Conservation (phyloP, 2,797 vertebrate genomes). For the Alcedo quadribrachys region DNA sequence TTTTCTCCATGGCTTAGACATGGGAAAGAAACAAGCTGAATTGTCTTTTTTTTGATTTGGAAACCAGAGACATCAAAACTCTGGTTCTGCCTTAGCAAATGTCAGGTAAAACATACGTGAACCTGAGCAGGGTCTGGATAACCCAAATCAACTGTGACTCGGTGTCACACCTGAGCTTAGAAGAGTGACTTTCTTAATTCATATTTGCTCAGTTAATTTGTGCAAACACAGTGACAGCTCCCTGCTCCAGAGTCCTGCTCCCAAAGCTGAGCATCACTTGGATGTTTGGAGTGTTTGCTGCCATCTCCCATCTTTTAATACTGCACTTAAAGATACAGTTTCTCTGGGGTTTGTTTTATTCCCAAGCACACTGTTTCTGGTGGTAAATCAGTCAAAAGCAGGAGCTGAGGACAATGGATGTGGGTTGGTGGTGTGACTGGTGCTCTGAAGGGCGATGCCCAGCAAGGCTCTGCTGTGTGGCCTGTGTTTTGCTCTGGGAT, state of each 20-base stretch:
- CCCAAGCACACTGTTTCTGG: neutral
- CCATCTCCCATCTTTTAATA: neutral
- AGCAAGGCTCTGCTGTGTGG: neutral
- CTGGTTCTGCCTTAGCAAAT: neutral
- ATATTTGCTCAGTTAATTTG: neutral
- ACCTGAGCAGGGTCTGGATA: neutral
- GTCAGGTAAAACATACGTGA: rapidly evolving
- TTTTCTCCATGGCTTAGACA: neutral
- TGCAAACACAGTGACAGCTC: neutral
- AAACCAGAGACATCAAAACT: neutral
- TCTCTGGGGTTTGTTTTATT: neutral
- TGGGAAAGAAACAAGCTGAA: neutral
- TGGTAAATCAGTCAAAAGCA: neutral
- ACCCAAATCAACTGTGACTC: neutral
- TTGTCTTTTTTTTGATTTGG: neutral
- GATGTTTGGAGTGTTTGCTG: neutral
- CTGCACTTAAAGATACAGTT: rapidly evolving
- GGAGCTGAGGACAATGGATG: neutral
- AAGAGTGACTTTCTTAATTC: neutral
- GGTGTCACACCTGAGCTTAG: neutral
- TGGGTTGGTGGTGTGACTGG: neutral
- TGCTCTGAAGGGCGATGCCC: neutral
- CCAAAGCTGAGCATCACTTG: neutral
- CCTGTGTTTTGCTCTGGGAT: neutral
- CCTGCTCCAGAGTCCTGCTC: neutral